Base-by-base conservation (phyloP, 1,140 invertebrate species). In the Goniozus legneri region DNA sequence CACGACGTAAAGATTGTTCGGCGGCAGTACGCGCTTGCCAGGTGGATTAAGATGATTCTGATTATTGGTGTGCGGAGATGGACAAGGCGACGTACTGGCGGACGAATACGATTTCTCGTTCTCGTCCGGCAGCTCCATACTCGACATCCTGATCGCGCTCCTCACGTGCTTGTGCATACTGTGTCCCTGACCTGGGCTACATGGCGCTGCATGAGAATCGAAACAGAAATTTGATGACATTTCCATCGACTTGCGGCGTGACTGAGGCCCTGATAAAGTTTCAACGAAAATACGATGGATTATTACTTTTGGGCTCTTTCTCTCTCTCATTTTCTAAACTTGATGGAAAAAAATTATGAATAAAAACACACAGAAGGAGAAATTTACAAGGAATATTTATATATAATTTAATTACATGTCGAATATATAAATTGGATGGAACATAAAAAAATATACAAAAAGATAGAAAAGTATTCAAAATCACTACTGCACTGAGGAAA, bases 1-100 rank as follows among this genome's bases (percentile, higher is more conserved):
- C 18, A 95, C 91, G 27, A 97, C 93, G 73, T 95, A 97, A 10
- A 95, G 78, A 67, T 95, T 95, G 14, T 91, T 93, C 6, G 91
- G 90, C 41, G 94, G 78, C 24, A 95, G 77, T 18, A 75, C 69
- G 0, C 72, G 62, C 41, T 75, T 75, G 8, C 69, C 67, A 14
- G 65, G 56, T 16, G 65, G 65, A 47, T 74, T 74, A 14, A 70
- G 49, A 36, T 75, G 67, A 38, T 73, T 74, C 37, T 75, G 71
- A 37, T 73, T 76, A 36, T 72, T 74, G 3, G 72, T 61, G 22
- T 76, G 74, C 0, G 91, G 92, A 48, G 91, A 95, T 6, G 91
- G 91, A 73, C 92, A 95, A 2, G 92, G 92, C 34, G 92, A 94
- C 18, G 90, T 91, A 61, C 89, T 92, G 20, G 92, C 91, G 12